Evolutionary conservation across 53 echinoderm and acorn worm species (phyloP).

Genomic region (Echinometra lucunter): DNA sequence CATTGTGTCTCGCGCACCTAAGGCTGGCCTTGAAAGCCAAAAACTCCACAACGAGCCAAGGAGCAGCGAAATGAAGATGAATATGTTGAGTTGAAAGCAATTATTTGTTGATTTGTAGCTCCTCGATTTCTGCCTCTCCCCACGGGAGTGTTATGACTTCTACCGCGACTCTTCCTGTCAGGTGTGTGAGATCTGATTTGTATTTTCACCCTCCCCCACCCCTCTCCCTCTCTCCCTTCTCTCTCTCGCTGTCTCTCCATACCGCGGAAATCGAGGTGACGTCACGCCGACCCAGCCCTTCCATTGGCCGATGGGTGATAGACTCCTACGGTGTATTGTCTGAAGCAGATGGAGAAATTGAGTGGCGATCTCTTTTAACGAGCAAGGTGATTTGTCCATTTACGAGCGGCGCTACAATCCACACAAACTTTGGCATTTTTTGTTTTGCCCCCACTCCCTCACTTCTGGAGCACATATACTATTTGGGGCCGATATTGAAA

Average conservation of each 20-base stretch:
- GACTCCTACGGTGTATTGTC: constrained; percentile 44
- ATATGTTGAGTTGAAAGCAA: constrained; percentile 57
- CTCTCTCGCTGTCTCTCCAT: constrained; percentile 29
- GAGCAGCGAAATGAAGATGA: constrained; percentile 57
- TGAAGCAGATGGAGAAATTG: constrained; percentile 53
- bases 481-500: constrained; percentile 30
- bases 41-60: background rate
- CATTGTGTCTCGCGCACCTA: constrained; percentile 50
- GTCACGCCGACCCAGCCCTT: constrained; percentile 29
- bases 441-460: constrained; percentile 25
- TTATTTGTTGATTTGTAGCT: constrained; percentile 59
- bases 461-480: constrained; percentile 30
- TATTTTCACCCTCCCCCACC: constrained; percentile 47
- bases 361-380: constrained; percentile 63
- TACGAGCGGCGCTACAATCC: constrained; percentile 60
- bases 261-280: constrained; percentile 50
- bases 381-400: constrained; percentile 66
- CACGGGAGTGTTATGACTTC: constrained; percentile 63
- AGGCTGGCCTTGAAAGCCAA: background rate
- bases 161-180: constrained; percentile 60
- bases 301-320: constrained; percentile 38
- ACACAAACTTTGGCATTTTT: constrained; percentile 60
- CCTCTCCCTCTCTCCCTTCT: constrained; percentile 10
- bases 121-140: constrained; percentile 22
- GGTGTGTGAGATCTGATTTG: constrained; percentile 65